phyloP scores from a whole-genome alignment of 2,888 invertebrate genomes.

The Lasius platythorax region DNA sequence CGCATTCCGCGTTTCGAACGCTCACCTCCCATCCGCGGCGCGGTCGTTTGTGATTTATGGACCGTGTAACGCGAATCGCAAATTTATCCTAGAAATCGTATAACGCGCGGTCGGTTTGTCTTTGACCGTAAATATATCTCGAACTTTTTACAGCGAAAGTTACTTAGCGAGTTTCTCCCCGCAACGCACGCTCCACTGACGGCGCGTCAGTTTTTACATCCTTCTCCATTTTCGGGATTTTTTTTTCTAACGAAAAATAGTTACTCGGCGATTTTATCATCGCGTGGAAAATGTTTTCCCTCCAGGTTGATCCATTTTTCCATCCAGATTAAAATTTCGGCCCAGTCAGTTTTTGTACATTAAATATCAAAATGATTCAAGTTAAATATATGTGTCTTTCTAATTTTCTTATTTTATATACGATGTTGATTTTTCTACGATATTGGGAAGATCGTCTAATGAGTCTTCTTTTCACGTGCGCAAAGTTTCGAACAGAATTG shows the following conservation, averaged over 20 bases:
- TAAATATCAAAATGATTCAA: not conserved
- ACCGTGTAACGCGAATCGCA: conserved; percentile 48
- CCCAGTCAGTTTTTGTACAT: not conserved
- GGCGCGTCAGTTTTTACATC: conserved; percentile 2
- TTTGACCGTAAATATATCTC: not conserved
- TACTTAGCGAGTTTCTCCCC: not conserved
- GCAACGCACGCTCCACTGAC: not conserved
- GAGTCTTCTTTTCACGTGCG: not conserved
- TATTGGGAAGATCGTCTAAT: not conserved
- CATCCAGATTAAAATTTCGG: not conserved
- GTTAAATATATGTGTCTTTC: not conserved
- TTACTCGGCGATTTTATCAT: not conserved
- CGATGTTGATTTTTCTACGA: not conserved
- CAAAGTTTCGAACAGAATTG: not conserved
- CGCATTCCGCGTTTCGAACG: conserved; percentile 34
- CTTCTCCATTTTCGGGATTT: not conserved
- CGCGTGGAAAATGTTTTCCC: not conserved
- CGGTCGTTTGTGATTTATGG: conserved; percentile 43
- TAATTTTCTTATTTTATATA: not conserved
- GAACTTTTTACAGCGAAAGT: conserved; percentile 4
- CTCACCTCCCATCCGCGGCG: conserved; percentile 8
- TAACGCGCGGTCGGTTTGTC: not conserved
- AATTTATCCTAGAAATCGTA: conserved; percentile 24
- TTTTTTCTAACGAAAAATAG: not conserved
- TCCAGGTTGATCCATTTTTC: not conserved